A percentile compares a stretch with the other conserved stretches of the same genome.
phyloP scores from a whole-genome alignment of 1,140 invertebrate genomes.

The Bombus waltoni region DNA sequence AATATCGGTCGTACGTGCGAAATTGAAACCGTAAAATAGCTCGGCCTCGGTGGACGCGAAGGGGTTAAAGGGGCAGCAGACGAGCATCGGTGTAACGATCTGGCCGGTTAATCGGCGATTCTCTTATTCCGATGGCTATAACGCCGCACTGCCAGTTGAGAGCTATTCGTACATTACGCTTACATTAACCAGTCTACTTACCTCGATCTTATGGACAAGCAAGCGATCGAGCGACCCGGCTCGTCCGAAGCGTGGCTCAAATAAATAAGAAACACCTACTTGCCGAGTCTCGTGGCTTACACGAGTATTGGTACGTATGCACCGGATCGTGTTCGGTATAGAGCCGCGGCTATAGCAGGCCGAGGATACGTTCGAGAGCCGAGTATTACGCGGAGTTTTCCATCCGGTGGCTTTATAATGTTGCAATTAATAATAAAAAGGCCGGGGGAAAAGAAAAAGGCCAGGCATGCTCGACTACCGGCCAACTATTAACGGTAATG shows the following conservation, averaged over 20 bases:
- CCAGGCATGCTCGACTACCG: not conserved
- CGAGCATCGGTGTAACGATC: not conserved
- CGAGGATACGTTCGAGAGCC: not conserved
- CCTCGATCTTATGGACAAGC: conserved; percentile 29
- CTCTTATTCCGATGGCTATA: conserved; percentile 27
- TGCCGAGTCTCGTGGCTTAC: conserved; percentile 1
- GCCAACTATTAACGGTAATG: conserved; percentile 18
- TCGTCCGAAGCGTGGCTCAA: conserved; percentile 27
- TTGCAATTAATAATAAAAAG: conserved; percentile 24
- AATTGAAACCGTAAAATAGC: no score
- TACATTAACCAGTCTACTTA: conserved; percentile 54
- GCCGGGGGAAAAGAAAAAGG: not conserved
- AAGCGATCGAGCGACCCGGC: conserved; percentile 51
- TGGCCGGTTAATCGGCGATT: conserved; percentile 20
- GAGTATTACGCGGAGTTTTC: not conserved
- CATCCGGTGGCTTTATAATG: conserved; percentile 9
- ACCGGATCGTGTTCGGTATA: not conserved
- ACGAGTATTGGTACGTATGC: not conserved
- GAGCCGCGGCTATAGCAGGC: not conserved
- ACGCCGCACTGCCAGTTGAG: not conserved
- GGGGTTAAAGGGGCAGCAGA: no score
- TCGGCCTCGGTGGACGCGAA: no score
- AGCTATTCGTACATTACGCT: conserved; percentile 20
- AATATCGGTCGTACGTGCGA: no score
- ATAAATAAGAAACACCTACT: conserved; percentile 52